Base-by-base conservation (phyloP, 2,888 invertebrate genomes). In the Torymus auratus region DNA sequence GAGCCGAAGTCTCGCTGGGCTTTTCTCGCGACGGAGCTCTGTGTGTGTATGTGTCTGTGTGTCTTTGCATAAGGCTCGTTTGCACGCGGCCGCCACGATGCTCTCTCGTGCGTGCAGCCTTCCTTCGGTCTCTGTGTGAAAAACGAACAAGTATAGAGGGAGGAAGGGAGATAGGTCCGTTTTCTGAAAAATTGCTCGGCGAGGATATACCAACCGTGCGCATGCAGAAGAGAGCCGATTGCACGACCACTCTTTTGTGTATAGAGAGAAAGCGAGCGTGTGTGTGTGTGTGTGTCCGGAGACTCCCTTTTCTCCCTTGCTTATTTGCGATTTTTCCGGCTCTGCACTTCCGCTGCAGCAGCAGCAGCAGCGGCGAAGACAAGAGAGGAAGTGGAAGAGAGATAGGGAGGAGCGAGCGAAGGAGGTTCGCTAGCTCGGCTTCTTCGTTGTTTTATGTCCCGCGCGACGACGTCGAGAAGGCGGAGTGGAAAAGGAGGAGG, bases 361-460 rank as follows among this genome's bases (percentile, higher is more conserved):
- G 28, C 28, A 28, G 41, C 41, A 41, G 41, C 41, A 7, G 41
- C 7, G 41, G 41, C 41, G 7, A 10, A 41, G 41, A 0, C 2
- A 28, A 56, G 4, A 56, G 17, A 28, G 50, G 15, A 41, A 69
- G 56, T 28, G 10, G 56, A 23, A 23, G 7, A 68, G 20, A 68
- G 64, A 56, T 60, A 72, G 77, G 77, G 28, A 62, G 61, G 78
- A 62, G 70, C 58, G 68, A 73, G 67, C 41, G 52, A 52, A 20
- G 60, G 50, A 50, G n/a, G 60, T 11, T 28, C 64, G n/a, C 14
- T 65, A 1, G 65, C 15, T 65, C 15, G 64, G 55, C 15, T 64
- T 58, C 14, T 64, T 73, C 64, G 67, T 72, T 67, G 72, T 72
- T 78, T 72, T 78, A 78, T 78, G 41, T 10, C 67, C 58, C 23